Percentiles rank a stretch among this genome's conserved stretches.
phyloP scores from a whole-genome alignment of 1,140 invertebrate species.

The Berghia stephanieae region DNA sequence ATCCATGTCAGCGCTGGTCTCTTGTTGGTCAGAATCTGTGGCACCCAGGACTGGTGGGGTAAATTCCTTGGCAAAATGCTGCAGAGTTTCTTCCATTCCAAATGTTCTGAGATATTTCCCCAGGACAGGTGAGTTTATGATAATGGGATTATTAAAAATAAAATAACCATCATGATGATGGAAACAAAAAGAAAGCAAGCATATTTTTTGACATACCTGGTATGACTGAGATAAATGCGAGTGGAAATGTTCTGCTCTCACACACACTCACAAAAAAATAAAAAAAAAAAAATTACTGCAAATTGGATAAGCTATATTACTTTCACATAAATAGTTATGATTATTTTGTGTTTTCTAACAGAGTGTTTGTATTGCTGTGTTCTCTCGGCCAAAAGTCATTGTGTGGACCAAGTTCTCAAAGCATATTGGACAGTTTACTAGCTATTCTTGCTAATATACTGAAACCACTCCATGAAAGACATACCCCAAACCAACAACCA shows the following conservation, averaged over 20 bases:
- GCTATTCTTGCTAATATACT: conserved; percentile 60
- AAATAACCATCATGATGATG: too few species aligned
- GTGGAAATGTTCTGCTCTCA: too few species aligned
- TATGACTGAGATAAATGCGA: too few species aligned
- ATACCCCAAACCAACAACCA: too few species aligned
- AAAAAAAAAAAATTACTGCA: too few species aligned
- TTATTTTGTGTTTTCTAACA: conserved; percentile 61
- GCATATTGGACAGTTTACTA: conserved; percentile 63
- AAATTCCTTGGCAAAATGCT: conserved; percentile 84
- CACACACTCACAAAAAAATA: too few species aligned
- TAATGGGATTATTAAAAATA: too few species aligned
- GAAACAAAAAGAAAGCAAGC: too few species aligned
- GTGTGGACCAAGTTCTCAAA: conserved; percentile 55
- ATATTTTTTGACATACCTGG: too few species aligned
- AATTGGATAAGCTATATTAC: too few species aligned
- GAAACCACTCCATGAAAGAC: too few species aligned
- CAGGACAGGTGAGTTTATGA: conserved; percentile 80
- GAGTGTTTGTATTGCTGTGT: conserved; percentile 86
- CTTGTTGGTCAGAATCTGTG: conserved; percentile 82
- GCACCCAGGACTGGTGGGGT: conserved; percentile 86
- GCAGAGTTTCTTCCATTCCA: conserved; percentile 79
- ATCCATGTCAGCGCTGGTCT: conserved; percentile 78
- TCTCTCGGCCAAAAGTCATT: conserved; percentile 86
- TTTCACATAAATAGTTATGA: too few species aligned
- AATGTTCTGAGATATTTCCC: conserved; percentile 81